Conservation (phyloP, 2,797 vertebrate genomes). For the Dendrocincla fuliginosa region DNA sequence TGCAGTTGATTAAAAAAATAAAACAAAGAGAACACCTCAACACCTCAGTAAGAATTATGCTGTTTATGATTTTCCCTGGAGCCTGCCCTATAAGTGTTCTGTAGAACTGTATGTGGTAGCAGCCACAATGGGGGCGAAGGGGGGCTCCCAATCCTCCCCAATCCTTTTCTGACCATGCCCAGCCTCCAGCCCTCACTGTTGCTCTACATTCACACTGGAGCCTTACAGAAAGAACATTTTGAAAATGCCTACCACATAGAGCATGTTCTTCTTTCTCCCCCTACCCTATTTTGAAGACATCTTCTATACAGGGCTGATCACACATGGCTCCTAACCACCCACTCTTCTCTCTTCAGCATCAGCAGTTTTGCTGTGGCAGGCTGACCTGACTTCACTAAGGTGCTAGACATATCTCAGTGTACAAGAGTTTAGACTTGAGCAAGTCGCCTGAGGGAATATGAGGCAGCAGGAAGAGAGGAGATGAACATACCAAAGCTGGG, state of each 20-base stretch:
- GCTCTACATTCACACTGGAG: fast-evolving
- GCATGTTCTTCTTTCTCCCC: background rate
- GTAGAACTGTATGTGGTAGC: background rate
- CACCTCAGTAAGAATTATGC: background rate
- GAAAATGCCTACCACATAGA: background rate
- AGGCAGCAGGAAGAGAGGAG: background rate
- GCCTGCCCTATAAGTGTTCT: background rate
- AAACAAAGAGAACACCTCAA: background rate
- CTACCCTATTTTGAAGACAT: background rate
- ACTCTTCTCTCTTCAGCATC: background rate
- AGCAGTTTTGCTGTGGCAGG: background rate
- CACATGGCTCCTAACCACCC: background rate
- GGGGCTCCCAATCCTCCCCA: background rate
- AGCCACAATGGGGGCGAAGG: fast-evolving
- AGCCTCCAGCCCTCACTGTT: background rate
- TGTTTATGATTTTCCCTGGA: background rate
- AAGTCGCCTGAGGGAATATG: background rate
- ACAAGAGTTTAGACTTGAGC: background rate
- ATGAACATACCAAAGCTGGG: background rate
- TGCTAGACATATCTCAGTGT: background rate
- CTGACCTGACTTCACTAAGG: background rate
- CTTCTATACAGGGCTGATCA: background rate
- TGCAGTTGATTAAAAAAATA: background rate
- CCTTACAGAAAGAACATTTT: background rate
- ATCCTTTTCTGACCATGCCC: background rate